Base-by-base conservation (phyloP, 2,888 invertebrate genomes). In the Phyto melanocephala region DNA sequence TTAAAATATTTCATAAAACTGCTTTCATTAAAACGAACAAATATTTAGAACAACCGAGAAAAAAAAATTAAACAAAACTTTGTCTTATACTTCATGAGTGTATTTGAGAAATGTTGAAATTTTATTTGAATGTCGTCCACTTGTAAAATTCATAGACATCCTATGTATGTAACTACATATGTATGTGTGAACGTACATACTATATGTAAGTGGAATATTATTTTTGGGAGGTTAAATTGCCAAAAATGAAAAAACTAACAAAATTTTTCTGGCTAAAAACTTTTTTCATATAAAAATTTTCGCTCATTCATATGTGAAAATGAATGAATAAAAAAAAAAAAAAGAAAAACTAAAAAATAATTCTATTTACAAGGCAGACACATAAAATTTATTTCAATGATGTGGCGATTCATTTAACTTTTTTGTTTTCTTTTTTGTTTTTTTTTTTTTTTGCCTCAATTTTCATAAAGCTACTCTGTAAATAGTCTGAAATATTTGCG, bases 81-180 rank as follows among this genome's bases (percentile, higher is more conserved):
- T 52, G 62, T 80, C 40, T 71, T 56, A 33, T 42, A 42, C 45
- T 33, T 42, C 54, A 70, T 28, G 6, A 28, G 6, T 6, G 28
- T 28, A 6, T 6, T 28, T 28, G 6, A 28, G 70, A 72, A 68
- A 62, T 28, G 62, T 74, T 60, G n/a, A 71, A 77, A 80, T 63
- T 80, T 80, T 70, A 79, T 85, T 86, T 86, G 85, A 85, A 86
- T 85, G 86, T 86, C 85, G 83, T 77, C 85, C 83, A 85, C 86
- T 86, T 85, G 84, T 85, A 84, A 84, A 56, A 70, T n/a, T 72
- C 77, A 35, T 74, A 63, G 58, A 81, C 52, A 52, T 52, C n/a
- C n/a, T n/a, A n/a, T n/a, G n/a, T n/a, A n/a, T n/a, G n/a, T n/a
- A n/a, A n/a, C n/a, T n/a, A n/a, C n/a, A n/a, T 40, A 22, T 42